Evolutionary conservation across 1,140 invertebrate species (phyloP), one percentile per base, ranked within the genome.

Genomic region (Doryteuthis pealeii): DNA sequence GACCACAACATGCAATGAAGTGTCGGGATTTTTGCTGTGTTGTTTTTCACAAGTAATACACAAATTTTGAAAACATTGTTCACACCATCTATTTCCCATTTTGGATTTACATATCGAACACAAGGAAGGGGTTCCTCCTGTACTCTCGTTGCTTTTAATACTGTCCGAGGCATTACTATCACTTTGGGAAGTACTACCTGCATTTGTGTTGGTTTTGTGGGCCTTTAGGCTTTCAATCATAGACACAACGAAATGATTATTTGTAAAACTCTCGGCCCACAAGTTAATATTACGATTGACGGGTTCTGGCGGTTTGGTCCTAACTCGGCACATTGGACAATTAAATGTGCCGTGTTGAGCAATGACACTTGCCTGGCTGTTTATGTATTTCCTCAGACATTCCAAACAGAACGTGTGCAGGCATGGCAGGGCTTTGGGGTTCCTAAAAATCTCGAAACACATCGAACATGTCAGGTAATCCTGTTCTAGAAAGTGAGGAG

Each of bases 371-470:
- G 72, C 62, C 40, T 72, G 76, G 30, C 58, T 66, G 1, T 31
- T 62, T 33, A 80, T 75, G 76, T 80, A 73, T 26, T 77, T 83
- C 28, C 14, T 35, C 15, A 82, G 70, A 62, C 81, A 82, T 1
- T 72, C 31, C 14, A 73, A 40, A 33, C 81, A 82, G 71, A 80
- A 80, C 6, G 70, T 77, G 65, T 82, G 81, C 40, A 77, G 72
- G 72, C 81, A 82, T 26, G 81, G 79, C 26, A 82, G 72, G 30
- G 72, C 67, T 54, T 75, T 77, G 18, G 81, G 81, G n/a, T 77
- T 72, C 18, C 54, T 71, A 69, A 75, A 82, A 70, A 76, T 71
- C 30, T 78, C 77, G 26, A 80, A 67, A 73, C 81, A 82, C 31
- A 82, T 79, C 33, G 72, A 75, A 69, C 81, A 82, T 26, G 74